Conservation (phyloP, 2,797 vertebrate genomes). For the Gymnoscopelus braueri region DNA sequence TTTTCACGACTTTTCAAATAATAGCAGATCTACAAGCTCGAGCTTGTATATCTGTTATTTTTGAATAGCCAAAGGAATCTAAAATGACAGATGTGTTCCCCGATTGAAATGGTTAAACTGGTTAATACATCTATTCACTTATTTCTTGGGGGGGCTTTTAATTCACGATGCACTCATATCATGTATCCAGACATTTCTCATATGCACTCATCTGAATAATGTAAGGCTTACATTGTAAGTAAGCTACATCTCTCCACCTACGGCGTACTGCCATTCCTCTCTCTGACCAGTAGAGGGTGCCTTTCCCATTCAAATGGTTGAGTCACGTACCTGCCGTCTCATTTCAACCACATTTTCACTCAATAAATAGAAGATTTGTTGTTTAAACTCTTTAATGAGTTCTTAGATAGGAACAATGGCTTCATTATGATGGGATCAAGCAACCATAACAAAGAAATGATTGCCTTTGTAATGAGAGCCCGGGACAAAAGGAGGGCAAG, state of each 20-base stretch:
- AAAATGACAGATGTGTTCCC: too few relatives aligned
- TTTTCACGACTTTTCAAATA: too few relatives aligned
- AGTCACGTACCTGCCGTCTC: slow-evolving; percentile 22
- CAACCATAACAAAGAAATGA: slow-evolving; percentile 72
- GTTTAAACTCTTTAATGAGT: slow-evolving; percentile 76
- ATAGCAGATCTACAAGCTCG: too few relatives aligned
- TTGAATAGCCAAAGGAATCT: too few relatives aligned
- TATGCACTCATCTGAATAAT: neutral
- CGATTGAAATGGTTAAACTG: too few relatives aligned
- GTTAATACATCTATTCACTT: too few relatives aligned
- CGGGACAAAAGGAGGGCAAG: slow-evolving; percentile 59
- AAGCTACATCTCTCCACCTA: neutral
- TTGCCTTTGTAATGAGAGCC: slow-evolving; percentile 70
- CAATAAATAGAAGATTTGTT: slow-evolving; percentile 66
- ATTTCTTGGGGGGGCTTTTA: neutral
- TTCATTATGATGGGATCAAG: slow-evolving; percentile 73
- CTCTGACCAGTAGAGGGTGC: slow-evolving; percentile 74
- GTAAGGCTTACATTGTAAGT: too few relatives aligned
- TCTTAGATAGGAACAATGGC: slow-evolving; percentile 63
- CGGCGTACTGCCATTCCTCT: slow-evolving; percentile 47
- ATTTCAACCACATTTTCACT: slow-evolving; percentile 54
- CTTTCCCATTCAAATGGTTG: slow-evolving; percentile 73
- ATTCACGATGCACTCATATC: neutral
- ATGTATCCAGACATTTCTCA: neutral
- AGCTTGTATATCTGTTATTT: too few relatives aligned